Evolutionary conservation across 2,113 vertebrate species (phyloP), one percentile per base, ranked within the genome.

Genomic region (Semnornis frantzii): DNA sequence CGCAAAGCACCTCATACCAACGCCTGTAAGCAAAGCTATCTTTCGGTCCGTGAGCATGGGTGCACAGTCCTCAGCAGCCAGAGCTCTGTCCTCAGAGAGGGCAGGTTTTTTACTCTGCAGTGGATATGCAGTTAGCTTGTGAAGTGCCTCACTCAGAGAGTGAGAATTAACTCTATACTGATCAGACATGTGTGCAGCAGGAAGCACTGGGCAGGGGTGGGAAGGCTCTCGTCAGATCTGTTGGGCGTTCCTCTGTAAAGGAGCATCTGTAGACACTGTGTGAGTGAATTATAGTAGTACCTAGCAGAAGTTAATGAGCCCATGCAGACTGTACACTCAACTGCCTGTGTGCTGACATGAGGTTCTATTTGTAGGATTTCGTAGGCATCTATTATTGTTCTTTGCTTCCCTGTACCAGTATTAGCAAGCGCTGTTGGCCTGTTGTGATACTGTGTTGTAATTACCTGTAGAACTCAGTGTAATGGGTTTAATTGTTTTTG

Each of bases 1-100:
- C 89, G 58, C 44, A 33, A 42, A 54, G 27, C 5, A 6, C 5
- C 5, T 4, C 0, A 0, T 46, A 31, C 39, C 33, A 37, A 57
- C 31, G 11, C 16, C 23, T 39, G 21, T 52, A 59, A 52, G 46
- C 6, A 10, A 20, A 69, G 10, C 4, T 27, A 18, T 77, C 30
- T 34, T 62, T 79, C 68, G 10, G 24, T 62, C 16, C 4, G 0
- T 39, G 60, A 50, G 25, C 17, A 5, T 5, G 20, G 1, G 1
- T 52, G 24, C 6, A 2, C 8, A 28, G 34, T 42, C 50, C 48
- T 72, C 10, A 46, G n/a, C 24, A 77, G 72, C 17, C 9, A 33
- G 30, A 13, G 33, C 52, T 88, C 65, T 20, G 25, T 46, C n/a
- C 59, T 62, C 62, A 83, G 3, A 25, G 25, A 82, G 18, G 42